Conservation (phyloP, 37 sponge, comb jelly and placozoan genomes). For the Ianthella basta region DNA sequence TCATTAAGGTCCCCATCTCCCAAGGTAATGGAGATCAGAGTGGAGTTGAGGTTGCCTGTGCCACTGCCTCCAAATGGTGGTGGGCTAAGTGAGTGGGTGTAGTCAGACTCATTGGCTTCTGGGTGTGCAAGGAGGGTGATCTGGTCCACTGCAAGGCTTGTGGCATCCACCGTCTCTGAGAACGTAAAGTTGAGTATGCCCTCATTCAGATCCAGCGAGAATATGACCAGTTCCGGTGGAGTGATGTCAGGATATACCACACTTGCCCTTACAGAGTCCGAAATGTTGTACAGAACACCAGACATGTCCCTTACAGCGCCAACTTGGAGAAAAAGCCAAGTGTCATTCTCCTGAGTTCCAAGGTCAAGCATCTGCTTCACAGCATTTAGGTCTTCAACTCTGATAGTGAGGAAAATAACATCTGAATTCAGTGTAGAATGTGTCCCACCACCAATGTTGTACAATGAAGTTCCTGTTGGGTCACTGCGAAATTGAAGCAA, state of each 20-base stretch:
- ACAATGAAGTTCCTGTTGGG: conserved; percentile 35
- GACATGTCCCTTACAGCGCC: conserved; percentile 66
- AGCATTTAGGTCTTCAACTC: conserved; percentile 65
- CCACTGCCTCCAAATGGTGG: conserved; percentile 37
- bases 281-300: conserved; percentile 37
- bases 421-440: conserved; percentile 50
- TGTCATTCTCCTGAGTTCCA: conserved; percentile 64
- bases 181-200: conserved; percentile 69
- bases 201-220: conserved; percentile 65
- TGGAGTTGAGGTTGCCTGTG: conserved; percentile 49
- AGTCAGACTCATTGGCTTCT: conserved; percentile 34
- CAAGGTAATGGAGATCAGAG: conserved; percentile 53
- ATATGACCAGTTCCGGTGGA: conserved; percentile 60
- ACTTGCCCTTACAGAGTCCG: conserved; percentile 34
- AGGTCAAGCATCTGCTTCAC: conserved; percentile 69
- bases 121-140: conserved; percentile 54
- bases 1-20: conserved; percentile 77
- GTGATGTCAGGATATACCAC: conserved; percentile 67
- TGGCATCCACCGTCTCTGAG: conserved; percentile 87
- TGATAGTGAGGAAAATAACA: conserved; percentile 61
- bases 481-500: conserved; percentile 48
- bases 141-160: conserved; percentile 52
- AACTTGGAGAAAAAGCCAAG: conserved; percentile 52
- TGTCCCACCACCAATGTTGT: conserved; percentile 55
- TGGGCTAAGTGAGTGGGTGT: conserved; percentile 32